phyloP scores from a whole-genome alignment of 1,140 invertebrate genomes.

The Tribolium castaneum region DNA sequence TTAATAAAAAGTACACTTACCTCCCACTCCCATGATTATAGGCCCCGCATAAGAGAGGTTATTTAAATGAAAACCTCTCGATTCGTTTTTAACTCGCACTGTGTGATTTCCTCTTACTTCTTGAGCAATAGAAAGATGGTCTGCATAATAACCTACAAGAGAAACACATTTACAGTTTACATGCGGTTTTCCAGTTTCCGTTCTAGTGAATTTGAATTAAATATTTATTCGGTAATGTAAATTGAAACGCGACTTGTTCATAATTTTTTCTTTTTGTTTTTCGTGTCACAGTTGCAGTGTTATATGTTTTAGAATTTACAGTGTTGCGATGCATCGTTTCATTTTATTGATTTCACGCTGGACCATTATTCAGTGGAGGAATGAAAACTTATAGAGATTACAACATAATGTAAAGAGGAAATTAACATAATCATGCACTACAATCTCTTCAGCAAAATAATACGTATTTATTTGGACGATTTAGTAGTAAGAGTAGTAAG shows the following conservation, averaged over 20 bases:
- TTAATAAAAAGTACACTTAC: slow-evolving; percentile 64
- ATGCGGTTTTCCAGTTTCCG: no score
- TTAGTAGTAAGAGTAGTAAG: no score
- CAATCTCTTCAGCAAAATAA: no score
- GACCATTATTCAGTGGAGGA: background rate
- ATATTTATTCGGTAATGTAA: no score
- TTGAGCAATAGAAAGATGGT: slow-evolving; percentile 80
- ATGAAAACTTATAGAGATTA: background rate
- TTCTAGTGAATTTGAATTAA: no score
- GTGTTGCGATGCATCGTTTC: background rate
- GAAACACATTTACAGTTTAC: background rate
- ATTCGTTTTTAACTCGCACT: slow-evolving; percentile 81
- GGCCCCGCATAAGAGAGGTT: slow-evolving; percentile 92
- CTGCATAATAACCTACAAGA: slow-evolving; percentile 81
- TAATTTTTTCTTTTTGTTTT: no score
- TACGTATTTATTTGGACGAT: no score
- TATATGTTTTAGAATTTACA: background rate
- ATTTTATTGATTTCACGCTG: background rate
- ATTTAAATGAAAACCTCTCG: slow-evolving; percentile 85
- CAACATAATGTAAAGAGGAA: background rate
- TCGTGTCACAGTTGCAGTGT: background rate
- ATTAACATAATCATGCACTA: no score
- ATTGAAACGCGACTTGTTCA: background rate
- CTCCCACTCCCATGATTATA: slow-evolving; percentile 93
- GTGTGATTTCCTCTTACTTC: slow-evolving; percentile 82